Conservation (phyloP, 2,113 vertebrate genomes). For the Burhinus bistriatus region DNA sequence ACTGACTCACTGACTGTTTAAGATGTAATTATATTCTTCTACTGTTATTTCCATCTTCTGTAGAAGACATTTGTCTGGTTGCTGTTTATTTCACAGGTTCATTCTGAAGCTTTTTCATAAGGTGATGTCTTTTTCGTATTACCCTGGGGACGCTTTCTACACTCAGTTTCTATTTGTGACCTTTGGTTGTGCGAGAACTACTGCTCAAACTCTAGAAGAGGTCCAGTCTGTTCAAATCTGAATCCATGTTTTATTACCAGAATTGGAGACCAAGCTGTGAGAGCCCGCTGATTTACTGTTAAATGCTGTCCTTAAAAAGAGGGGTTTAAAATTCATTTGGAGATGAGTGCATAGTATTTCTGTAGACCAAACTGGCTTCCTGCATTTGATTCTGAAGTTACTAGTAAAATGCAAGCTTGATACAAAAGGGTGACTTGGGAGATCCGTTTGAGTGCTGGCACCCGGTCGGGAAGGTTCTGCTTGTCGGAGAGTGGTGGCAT, state of each 20-base stretch:
- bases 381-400: background rate
- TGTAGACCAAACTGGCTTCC: background rate
- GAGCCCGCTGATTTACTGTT: background rate
- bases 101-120: constrained; percentile 49
- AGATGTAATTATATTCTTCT: constrained; percentile 59
- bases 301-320: background rate
- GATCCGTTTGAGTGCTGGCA: background rate
- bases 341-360: background rate
- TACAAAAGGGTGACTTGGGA: background rate
- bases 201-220: background rate
- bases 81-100: constrained; percentile 41
- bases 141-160: background rate
- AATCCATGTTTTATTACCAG: background rate
- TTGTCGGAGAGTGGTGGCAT: background rate
- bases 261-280: background rate
- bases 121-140: constrained; percentile 8
- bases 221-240: background rate
- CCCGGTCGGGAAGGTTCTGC: accelerated
- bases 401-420: background rate
- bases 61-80: constrained; percentile 37
- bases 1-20: constrained; percentile 54
- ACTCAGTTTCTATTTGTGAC: background rate
- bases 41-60: constrained; percentile 38
- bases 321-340: background rate
- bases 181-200: background rate